phyloP scores from a whole-genome alignment of 2,113 vertebrate genomes.

The Rhadina sibilatrix region DNA sequence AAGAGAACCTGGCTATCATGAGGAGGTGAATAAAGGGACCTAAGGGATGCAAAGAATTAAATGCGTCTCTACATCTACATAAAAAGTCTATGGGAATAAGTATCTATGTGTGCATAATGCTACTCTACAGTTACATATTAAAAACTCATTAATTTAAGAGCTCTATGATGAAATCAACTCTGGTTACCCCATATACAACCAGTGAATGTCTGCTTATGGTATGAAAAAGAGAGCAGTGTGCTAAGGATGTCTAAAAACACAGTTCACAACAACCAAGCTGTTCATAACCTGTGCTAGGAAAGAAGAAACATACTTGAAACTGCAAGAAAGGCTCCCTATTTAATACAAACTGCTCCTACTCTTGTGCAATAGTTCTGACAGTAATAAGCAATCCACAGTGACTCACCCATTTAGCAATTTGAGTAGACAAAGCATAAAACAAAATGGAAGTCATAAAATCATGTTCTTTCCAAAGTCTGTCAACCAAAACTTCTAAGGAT shows the following conservation, averaged over 20 bases:
- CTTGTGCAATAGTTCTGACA: background rate
- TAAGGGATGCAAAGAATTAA: background rate
- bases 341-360: background rate
- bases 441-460: background rate
- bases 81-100: background rate
- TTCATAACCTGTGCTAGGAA: background rate
- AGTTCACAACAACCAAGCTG: background rate
- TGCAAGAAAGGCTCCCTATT: background rate
- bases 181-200: background rate
- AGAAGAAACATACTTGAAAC: background rate
- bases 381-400: background rate
- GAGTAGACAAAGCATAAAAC: background rate
- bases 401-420: background rate
- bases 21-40: background rate
- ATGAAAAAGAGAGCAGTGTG: background rate
- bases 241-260: background rate
- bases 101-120: background rate
- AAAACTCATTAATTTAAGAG: background rate
- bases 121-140: background rate
- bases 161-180: fast-evolving
- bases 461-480: background rate
- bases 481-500: background rate
- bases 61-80: background rate
- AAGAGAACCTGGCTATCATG: background rate
- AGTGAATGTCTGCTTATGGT: fast-evolving